Conservation (phyloP, 1,140 invertebrate genomes). For the Ectropis grisescens region DNA sequence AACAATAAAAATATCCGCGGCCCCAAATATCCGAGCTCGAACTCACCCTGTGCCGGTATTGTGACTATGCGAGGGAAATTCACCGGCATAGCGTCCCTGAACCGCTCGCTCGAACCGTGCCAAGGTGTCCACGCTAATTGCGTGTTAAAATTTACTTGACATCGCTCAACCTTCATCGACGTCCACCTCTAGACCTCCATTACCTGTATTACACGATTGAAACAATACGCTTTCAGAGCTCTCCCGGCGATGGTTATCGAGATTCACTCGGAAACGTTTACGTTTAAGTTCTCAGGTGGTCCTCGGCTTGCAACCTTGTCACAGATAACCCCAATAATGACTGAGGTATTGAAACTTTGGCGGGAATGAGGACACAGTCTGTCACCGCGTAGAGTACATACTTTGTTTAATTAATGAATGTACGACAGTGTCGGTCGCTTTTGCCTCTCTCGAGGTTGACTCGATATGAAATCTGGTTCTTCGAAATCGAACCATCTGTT, state of each 20-base stretch:
- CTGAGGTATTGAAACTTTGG: slow-evolving; percentile 47
- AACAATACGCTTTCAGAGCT: slow-evolving; percentile 18
- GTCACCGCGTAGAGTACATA: slow-evolving; percentile 16
- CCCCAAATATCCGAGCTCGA: slow-evolving; percentile 11
- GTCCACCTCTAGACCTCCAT: slow-evolving; percentile 1
- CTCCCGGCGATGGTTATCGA: slow-evolving; percentile 16
- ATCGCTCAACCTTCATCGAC: slow-evolving; percentile 48
- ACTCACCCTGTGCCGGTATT: too few relatives aligned
- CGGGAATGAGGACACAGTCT: slow-evolving; percentile 43
- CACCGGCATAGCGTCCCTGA: slow-evolving; percentile 22
- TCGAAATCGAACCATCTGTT: too few relatives aligned
- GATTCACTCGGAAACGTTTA: slow-evolving; percentile 39
- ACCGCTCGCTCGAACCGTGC: slow-evolving; percentile 40
- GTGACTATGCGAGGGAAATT: slow-evolving; percentile 6
- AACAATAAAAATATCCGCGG: slow-evolving; percentile 28
- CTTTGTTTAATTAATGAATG: slow-evolving; percentile 39
- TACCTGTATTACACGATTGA: too few relatives aligned
- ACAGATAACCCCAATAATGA: slow-evolving; percentile 48
- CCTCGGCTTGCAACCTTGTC: slow-evolving; percentile 50
- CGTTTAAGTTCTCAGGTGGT: slow-evolving; percentile 47
- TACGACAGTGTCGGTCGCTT: slow-evolving; percentile 20
- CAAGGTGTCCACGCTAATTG: slow-evolving; percentile 61
- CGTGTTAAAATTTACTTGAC: slow-evolving; percentile 66
- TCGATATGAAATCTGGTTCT: too few relatives aligned
- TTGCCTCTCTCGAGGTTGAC: slow-evolving; percentile 20